phyloP scores from a whole-genome alignment of 2,888 invertebrate genomes.

The Athalia cordata region DNA sequence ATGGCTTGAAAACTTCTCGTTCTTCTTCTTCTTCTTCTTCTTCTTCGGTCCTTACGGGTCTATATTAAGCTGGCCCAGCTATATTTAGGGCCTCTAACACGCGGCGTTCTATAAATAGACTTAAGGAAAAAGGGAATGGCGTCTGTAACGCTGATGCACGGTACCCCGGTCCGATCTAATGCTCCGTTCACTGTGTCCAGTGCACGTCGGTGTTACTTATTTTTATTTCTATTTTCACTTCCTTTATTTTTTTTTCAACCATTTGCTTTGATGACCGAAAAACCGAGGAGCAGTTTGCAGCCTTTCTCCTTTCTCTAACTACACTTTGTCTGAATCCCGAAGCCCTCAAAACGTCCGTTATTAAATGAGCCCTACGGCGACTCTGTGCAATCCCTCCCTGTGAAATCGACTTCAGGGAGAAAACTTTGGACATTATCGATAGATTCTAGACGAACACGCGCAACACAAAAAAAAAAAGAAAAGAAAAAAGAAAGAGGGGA shows the following conservation, averaged over 20 bases:
- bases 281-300: background rate
- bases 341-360: too few species aligned
- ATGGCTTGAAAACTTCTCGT: constrained; percentile 19
- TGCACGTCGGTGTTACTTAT: too few species aligned
- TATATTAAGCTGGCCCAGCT: constrained; percentile 48
- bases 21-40: background rate
- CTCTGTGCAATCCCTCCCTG: background rate
- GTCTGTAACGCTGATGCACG: constrained; percentile 12
- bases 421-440: background rate
- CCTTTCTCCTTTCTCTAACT: too few species aligned
- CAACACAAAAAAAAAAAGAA: background rate
- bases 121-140: constrained; percentile 43
- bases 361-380: too few species aligned
- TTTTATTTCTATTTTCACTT: too few species aligned
- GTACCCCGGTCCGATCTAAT: constrained; percentile 2
- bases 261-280: background rate
- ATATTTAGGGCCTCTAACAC: constrained; percentile 51
- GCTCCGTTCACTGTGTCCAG: constrained; percentile 3
- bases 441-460: background rate
- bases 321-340: too few species aligned
- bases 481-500: background rate
- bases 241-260: too few species aligned
- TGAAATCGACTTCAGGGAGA: background rate
- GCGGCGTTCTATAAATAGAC: constrained; percentile 44
- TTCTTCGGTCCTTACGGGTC: constrained; percentile 24